Evolutionary conservation across 2,113 vertebrate genomes (phyloP).

Genomic region (Salvator merianae): DNA sequence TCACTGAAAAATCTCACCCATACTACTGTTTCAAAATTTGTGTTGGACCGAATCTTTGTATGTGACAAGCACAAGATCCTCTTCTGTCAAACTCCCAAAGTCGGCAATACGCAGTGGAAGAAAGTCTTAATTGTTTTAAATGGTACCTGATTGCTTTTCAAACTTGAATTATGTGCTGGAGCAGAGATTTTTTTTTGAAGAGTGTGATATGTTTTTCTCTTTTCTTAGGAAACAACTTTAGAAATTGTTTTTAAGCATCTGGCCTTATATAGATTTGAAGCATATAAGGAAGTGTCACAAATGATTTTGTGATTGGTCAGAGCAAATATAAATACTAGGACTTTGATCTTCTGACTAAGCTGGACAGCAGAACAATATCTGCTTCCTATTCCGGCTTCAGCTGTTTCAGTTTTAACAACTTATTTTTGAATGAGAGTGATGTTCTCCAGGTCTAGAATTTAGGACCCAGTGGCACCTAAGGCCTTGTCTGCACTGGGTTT

Average conservation of each 20-base stretch:
- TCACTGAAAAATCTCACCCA: conserved; percentile 88
- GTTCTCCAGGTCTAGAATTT: not conserved
- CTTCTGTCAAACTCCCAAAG: conserved; percentile 99
- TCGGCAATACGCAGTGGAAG: conserved; percentile 99
- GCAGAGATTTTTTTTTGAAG: conserved; percentile 1
- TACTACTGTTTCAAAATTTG: conserved; percentile 88
- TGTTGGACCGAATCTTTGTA: conserved; percentile 97
- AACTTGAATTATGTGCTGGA: not conserved
- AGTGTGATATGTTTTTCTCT: too few relatives aligned
- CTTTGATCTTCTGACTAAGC: not conserved
- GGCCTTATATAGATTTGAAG: too few relatives aligned
- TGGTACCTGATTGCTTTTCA: conserved; percentile 73
- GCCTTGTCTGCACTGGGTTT: too few relatives aligned
- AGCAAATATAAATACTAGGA: not conserved
- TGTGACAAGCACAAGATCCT: conserved; percentile 96
- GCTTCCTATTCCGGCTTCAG: not conserved
- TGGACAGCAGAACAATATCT: not conserved
- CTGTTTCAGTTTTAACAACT: not conserved
- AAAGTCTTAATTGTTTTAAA: conserved; percentile 98
- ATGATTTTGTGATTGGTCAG: not conserved
- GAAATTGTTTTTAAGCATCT: too few relatives aligned
- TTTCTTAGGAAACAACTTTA: too few relatives aligned
- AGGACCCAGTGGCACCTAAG: too few relatives aligned
- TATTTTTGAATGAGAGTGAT: not conserved
- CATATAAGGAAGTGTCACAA: not conserved